These are phyloP conservation scores for Lepidotrigona ventralis DNA, from an alignment of 1,140 invertebrate species.

Conservation along the genomic window DNA sequence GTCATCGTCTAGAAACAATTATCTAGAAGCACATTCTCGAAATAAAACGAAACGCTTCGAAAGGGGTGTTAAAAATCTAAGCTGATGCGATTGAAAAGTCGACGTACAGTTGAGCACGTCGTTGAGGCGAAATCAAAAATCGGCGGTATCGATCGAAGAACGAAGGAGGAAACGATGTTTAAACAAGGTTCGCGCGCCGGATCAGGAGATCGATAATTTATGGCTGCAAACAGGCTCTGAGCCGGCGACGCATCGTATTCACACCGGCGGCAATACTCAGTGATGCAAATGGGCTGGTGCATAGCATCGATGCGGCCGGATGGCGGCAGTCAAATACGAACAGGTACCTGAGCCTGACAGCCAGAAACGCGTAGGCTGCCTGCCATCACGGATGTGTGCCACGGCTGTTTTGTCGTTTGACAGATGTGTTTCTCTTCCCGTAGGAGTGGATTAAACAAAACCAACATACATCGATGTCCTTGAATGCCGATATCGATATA, in stretches of 20 bases:
- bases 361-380: slow-evolving; percentile 36
- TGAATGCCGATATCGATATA: neutral
- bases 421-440: neutral
- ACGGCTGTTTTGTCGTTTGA: slow-evolving; percentile 29
- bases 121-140: neutral
- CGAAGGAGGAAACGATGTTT: neutral
- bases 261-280: slow-evolving; percentile 38
- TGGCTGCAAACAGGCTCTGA: slow-evolving; percentile 32
- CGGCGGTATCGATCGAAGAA: neutral
- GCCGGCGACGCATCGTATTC: slow-evolving; percentile 54
- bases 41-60: too few species aligned
- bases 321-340: slow-evolving; percentile 36
- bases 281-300: slow-evolving; percentile 56
- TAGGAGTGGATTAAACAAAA: neutral
- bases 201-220: slow-evolving; percentile 52
- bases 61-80: too few species aligned
- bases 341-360: slow-evolving; percentile 41
- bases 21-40: too few species aligned
- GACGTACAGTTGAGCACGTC: too few species aligned
- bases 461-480: neutral
- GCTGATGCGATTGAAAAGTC: too few species aligned
- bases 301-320: slow-evolving; percentile 30
- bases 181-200: slow-evolving; percentile 7
- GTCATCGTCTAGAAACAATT: too few species aligned
- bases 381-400: slow-evolving; percentile 7